Base-by-base conservation (phyloP, 2,797 vertebrate species). In the Clarias laeviceps region DNA sequence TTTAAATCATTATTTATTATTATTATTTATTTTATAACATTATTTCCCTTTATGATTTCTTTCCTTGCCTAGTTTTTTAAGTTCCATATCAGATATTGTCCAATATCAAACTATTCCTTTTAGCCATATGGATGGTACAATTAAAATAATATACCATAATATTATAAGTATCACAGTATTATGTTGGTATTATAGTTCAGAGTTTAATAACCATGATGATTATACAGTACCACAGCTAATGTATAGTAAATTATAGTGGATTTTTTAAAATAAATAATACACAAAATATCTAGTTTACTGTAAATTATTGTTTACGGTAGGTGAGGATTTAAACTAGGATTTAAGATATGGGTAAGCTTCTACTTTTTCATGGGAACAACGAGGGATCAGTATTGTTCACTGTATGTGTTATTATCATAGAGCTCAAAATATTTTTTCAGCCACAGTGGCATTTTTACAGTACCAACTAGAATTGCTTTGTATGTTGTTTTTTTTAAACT, bases 291-390 rank as follows among this genome's bases (percentile, higher is more conserved):
- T 65, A 27, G 1, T 76, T n/a, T 12, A 54, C 15, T 15, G n/a
- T 76, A 65, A 83, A 83, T 76, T 4, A 65, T 32, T 83, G 82
- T 76, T 65, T 83, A 83, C 1, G 2, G 20, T 65, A 65, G 27
- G 0, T 64, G 11, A 54, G 59, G 61, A 27, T 61, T 80, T 80
- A 45, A 80, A 50, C 14, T 80, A 37, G 57, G 78, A 80, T 65
- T 80, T 80, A 27, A 29, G 14, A 45, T 22, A 17, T 65, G 78
- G n/a, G n/a, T 50, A 62, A 80, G 61, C 17, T 80, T 65, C 17
- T 29, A 50, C 24, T 40, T 45, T 45, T 45, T 45, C 59, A 64
- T 64, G 77, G 59, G 77, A 80, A 80, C 37, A 45, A 40, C 20
- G 37, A 65, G 17, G 78, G 61, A 80, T 40, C 24, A 29, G 73